Conservation (phyloP, 1,140 invertebrate genomes). For the Dysdera silvatica region DNA sequence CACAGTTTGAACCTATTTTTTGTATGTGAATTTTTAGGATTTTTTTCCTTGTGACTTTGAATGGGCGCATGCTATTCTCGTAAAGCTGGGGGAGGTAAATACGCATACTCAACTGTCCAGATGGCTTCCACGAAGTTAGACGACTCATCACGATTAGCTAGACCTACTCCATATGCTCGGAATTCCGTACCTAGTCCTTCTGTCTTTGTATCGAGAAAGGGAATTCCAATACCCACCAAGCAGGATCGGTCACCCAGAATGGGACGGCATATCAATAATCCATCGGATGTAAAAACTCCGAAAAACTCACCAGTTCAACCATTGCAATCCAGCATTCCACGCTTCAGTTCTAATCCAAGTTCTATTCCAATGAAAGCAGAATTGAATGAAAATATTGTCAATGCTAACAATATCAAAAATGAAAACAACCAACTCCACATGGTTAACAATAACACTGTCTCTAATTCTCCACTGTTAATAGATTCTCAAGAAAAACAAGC, state of each 20-base stretch:
- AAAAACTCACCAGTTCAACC: not conserved
- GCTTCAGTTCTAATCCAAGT: constrained; percentile 22
- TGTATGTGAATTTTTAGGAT: too few relatives aligned
- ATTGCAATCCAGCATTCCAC: constrained; percentile 25
- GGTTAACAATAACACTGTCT: constrained; percentile 25
- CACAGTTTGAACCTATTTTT: too few relatives aligned
- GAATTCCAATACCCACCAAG: constrained; percentile 13
- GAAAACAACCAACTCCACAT: constrained; percentile 22
- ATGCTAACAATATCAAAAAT: constrained; percentile 9
- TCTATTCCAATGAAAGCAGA: not conserved
- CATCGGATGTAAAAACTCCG: not conserved
- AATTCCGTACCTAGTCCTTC: constrained; percentile 14
- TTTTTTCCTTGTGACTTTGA: constrained; percentile 11
- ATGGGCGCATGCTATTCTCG: constrained; percentile 31
- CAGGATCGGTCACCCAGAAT: not conserved
- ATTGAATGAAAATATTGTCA: constrained; percentile 1
- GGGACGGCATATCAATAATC: not conserved
- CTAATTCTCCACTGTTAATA: constrained; percentile 16
- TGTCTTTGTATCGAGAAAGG: constrained; percentile 11
- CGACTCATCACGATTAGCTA: constrained; percentile 6
- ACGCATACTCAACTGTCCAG: constrained; percentile 12
- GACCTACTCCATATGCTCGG: constrained; percentile 25
- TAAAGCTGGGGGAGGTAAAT: constrained; percentile 24
- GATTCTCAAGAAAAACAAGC: constrained; percentile 2
- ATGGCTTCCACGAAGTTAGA: constrained; percentile 29